These are phyloP conservation scores for Anas acuta DNA, from an alignment of 2,797 vertebrate species.

Conservation along the genomic window DNA sequence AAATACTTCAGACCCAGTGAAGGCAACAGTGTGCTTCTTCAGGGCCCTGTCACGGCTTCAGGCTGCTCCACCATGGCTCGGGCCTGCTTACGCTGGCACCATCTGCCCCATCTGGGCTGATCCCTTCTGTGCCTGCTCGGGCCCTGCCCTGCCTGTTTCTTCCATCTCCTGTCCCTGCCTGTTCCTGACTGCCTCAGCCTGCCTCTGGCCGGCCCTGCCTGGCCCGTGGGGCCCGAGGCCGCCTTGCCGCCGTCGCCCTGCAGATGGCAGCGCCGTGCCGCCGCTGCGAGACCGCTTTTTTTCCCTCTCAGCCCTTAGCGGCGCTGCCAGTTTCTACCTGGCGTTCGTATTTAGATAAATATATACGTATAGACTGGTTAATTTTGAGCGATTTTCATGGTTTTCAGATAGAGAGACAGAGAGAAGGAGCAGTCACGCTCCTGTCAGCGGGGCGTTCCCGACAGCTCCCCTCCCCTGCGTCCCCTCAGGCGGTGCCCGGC, in stretches of 20 bases:
- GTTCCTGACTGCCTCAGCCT: background rate
- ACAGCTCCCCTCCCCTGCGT: too few relatives aligned
- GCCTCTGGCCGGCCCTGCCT: background rate
- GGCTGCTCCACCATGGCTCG: rapidly evolving
- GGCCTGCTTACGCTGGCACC: rapidly evolving
- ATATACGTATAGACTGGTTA: background rate
- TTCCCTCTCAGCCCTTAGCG: background rate
- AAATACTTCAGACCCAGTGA: background rate
- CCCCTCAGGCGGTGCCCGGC: background rate
- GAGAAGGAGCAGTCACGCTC: background rate
- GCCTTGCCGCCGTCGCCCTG: background rate
- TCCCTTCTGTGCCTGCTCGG: background rate
- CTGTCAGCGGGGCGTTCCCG: background rate
- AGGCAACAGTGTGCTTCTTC: rapidly evolving
- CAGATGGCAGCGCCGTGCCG: slow-evolving; percentile 20
- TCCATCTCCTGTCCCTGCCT: background rate
- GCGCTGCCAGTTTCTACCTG: background rate
- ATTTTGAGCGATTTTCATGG: background rate
- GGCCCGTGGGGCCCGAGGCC: background rate
- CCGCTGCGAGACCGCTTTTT: background rate
- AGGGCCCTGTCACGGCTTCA: rapidly evolving
- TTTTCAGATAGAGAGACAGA: background rate
- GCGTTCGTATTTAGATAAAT: rapidly evolving
- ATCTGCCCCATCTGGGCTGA: rapidly evolving
- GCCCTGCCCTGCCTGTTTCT: background rate